Conservation (phyloP, 2,113 vertebrate species). For the Himantopus leucocephalus region DNA sequence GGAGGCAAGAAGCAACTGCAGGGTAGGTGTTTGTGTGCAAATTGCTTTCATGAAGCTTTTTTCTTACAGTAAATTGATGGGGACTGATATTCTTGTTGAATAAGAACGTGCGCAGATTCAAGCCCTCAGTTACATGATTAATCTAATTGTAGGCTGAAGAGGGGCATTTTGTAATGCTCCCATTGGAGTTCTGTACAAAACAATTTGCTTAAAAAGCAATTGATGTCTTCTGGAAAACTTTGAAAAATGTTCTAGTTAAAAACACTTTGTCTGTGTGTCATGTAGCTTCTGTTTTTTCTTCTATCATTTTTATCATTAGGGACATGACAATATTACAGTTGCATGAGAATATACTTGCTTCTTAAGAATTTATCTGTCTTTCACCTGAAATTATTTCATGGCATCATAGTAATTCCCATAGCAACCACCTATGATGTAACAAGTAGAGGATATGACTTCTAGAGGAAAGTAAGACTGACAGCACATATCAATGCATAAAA, state of each 20-base stretch:
- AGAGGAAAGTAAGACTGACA: neutral
- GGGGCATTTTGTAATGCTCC: constrained; percentile 48
- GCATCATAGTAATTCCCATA: neutral
- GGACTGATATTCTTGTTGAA: constrained; percentile 38
- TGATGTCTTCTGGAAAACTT: constrained; percentile 73
- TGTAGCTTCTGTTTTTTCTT: constrained; percentile 65
- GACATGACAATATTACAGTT: constrained; percentile 57
- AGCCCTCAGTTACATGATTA: constrained; percentile 50
- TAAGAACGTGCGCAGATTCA: constrained; percentile 32
- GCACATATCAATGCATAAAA: neutral
- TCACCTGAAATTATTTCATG: constrained; percentile 51
- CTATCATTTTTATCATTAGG: constrained; percentile 72
- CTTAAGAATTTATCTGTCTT: constrained; percentile 53
- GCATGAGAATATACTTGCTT: constrained; percentile 52
- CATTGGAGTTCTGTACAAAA: constrained; percentile 64
- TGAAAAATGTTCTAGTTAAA: constrained; percentile 72
- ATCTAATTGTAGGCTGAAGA: constrained; percentile 62
- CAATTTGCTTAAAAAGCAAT: constrained; percentile 67
- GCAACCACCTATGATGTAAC: neutral
- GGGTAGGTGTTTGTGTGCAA: neutral
- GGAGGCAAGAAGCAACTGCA: neutral
- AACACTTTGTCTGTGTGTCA: constrained; percentile 73
- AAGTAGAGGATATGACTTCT: neutral
- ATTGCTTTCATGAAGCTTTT: neutral
- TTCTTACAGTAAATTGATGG: constrained; percentile 1